phyloP scores from a whole-genome alignment of 1,140 invertebrate genomes.

The Panagrolaimus sp. region DNA sequence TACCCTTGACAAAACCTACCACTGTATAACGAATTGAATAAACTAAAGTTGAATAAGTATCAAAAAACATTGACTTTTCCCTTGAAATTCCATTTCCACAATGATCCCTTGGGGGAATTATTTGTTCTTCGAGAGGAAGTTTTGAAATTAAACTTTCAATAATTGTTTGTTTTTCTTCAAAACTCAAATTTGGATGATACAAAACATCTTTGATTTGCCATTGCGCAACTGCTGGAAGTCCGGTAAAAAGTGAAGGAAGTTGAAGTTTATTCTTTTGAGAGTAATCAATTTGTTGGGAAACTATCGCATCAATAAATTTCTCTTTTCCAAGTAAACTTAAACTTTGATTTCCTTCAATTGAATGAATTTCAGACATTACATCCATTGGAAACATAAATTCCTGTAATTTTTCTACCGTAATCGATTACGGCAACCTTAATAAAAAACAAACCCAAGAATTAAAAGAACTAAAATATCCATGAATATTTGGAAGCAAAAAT shows the following conservation, averaged over 20 bases:
- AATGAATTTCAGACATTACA: background rate
- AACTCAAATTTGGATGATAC: background rate
- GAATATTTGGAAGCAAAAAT: too few relatives aligned
- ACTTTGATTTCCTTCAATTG: background rate
- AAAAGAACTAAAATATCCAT: too few relatives aligned
- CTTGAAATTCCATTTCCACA: background rate
- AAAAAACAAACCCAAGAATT: too few relatives aligned
- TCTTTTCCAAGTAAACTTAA: background rate
- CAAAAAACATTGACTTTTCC: constrained; percentile 11
- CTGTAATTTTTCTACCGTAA: background rate
- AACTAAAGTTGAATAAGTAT: constrained; percentile 1
- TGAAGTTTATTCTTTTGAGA: background rate
- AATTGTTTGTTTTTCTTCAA: background rate
- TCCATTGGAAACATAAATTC: background rate
- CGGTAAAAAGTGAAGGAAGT: background rate
- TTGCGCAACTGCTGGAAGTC: constrained; percentile 11
- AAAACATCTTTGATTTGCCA: constrained; percentile 9
- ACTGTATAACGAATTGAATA: constrained; percentile 5
- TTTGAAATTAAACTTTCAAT: background rate
- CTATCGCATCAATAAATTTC: background rate
- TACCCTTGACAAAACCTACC: too few relatives aligned
- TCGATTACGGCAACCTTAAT: too few relatives aligned
- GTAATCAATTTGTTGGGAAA: too few relatives aligned
- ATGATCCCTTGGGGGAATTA: background rate
- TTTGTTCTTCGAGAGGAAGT: background rate